Base-by-base conservation (phyloP, 2,797 vertebrate species). In the Ctenopoma multispine region DNA sequence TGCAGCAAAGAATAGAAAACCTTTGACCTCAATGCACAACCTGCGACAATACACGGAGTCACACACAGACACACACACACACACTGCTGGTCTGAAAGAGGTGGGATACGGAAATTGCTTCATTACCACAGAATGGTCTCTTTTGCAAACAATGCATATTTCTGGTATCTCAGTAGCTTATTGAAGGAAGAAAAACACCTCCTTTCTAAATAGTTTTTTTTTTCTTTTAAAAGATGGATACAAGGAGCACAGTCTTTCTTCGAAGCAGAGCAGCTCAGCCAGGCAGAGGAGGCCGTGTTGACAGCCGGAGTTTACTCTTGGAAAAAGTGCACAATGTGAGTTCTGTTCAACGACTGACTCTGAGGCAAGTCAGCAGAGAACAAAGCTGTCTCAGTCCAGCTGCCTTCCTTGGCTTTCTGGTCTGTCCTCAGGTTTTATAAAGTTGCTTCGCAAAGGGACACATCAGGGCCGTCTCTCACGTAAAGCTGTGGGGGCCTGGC, bases 381-480 rank as follows among this genome's bases (percentile, higher is more conserved):
- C 94, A 96, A 95, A 95, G 94, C 90, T 81, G 85, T 92, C 94
- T 95, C 90, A 95, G 94, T 95, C 87, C 92, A 86, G 94, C 93
- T 83, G 91, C 88, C 82, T 86, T 91, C 88, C 77, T 84, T 84
- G 84, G 90, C 83, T 91, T 92, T 89, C 80, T 92, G 90, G 80
- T 89, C 86, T 80, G 86, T 92, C 92, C 87, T 91, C 88, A 91
- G 90, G 88, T 94, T 93, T 92, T 92, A 89, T 87, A 95, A 89
- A 90, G 91, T 92, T 89, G 80, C 86, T 82, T 82, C 54, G 83
- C 88, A 79, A 88, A 87, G 83, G 90, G 86, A 91, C 87, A 87
- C 89, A 88, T 83, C 87, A 78, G 87, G 84, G 84, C 69, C 69
- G 77, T 86, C 85, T 81, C 87, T 90, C 80, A 80, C 59, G 75